These are phyloP conservation scores for Drosophila bipectinata DNA, from an alignment of 1,140 invertebrate genomes.

Conservation along the genomic window DNA sequence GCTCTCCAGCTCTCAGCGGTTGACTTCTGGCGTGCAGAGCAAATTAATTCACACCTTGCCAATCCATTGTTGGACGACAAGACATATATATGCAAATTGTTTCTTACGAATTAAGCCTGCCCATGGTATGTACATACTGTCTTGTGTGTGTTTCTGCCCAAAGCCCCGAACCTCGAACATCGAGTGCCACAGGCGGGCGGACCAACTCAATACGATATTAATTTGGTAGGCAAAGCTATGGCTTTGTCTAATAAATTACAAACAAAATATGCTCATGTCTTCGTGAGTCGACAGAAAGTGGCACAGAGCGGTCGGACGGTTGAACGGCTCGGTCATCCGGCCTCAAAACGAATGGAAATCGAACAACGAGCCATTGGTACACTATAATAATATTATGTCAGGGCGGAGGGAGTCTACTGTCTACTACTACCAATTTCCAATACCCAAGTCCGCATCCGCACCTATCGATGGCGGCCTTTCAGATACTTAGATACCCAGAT, in stretches of 20 bases:
- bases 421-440: not conserved
- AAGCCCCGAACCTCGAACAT: not conserved
- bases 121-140: not conserved
- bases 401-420: slow-evolving; percentile 2
- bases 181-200: not conserved
- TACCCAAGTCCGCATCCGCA: slow-evolving; percentile 4
- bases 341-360: slow-evolving; percentile 29
- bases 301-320: slow-evolving; percentile 37
- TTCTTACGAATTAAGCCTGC: slow-evolving; percentile 69
- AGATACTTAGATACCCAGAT: slow-evolving; percentile 26
- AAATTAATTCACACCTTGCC: slow-evolving; percentile 83
- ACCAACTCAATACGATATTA: slow-evolving; percentile 45
- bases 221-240: slow-evolving; percentile 67
- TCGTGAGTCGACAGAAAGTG: slow-evolving; percentile 77
- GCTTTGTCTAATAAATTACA: slow-evolving; percentile 78
- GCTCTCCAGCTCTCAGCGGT: slow-evolving; percentile 61
- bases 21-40: slow-evolving; percentile 75
- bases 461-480: slow-evolving; percentile 37
- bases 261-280: slow-evolving; percentile 79
- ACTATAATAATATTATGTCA: slow-evolving; percentile 81
- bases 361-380: slow-evolving; percentile 51
- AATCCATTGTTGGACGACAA: slow-evolving; percentile 77
- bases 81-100: slow-evolving; percentile 79
- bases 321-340: slow-evolving; percentile 3
- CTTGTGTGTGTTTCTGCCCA: not conserved